These are phyloP conservation scores for Reticulitermes speratus DNA, from an alignment of 1,140 invertebrate genomes.

Conservation along the genomic window DNA sequence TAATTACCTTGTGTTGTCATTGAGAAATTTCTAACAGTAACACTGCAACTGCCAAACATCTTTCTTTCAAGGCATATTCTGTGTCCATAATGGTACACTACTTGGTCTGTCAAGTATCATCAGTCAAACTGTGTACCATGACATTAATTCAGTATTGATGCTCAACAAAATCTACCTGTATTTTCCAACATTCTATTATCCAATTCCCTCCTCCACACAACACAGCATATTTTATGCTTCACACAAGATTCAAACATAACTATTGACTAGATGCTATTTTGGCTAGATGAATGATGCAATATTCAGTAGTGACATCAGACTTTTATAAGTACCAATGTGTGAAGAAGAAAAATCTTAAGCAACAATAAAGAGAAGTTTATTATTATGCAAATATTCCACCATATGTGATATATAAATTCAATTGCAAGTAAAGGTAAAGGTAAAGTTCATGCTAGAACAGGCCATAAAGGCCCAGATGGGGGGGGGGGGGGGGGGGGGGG, in stretches of 20 bases:
- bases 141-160: background rate
- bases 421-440: background rate
- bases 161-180: background rate
- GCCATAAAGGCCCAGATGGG: too few relatives aligned
- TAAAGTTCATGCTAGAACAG: too few relatives aligned
- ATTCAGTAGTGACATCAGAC: background rate
- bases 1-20: background rate
- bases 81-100: background rate
- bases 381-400: background rate
- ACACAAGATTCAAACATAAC: background rate
- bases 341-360: background rate
- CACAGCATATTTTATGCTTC: background rate
- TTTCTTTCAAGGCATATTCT: background rate
- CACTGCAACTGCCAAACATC: background rate
- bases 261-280: slow-evolving; percentile 16
- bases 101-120: background rate
- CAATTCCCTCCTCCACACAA: background rate
- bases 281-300: background rate
- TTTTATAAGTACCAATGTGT: background rate
- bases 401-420: background rate
- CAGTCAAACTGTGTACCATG: background rate
- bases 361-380: background rate
- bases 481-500: too few relatives aligned
- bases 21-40: background rate
- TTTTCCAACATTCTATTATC: background rate